Evolutionary conservation across 2,113 vertebrate genomes (phyloP).

Genomic region (Zapornia atra): DNA sequence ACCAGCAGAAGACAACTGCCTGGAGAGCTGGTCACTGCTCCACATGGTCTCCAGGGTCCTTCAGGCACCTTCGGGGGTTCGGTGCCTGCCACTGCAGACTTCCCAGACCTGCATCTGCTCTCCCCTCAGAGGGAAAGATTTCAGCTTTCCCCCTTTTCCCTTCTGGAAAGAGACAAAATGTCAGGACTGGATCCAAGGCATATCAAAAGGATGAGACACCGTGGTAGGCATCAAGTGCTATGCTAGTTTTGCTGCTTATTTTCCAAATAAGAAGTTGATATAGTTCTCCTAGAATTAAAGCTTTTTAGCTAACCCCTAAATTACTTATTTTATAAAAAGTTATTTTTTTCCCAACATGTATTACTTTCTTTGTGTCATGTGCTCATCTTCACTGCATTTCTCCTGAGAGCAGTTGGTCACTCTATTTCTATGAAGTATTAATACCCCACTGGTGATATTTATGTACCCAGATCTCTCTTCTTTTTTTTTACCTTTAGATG

Average conservation of each 20-base stretch:
- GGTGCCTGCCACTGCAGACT: background rate
- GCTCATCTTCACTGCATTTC: constrained; percentile 33
- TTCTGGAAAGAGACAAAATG: background rate
- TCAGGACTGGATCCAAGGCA: background rate
- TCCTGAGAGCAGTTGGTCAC: constrained; percentile 50
- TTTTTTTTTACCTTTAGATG: constrained; percentile 92
- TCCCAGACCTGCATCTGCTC: background rate
- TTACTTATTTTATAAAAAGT: background rate
- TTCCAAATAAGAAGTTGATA: background rate
- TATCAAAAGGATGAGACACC: background rate
- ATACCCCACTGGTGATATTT: constrained; percentile 84
- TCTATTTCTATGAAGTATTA: constrained; percentile 73
- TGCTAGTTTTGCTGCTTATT: background rate
- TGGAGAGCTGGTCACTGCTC: background rate
- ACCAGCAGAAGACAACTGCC: background rate
- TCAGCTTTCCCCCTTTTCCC: background rate
- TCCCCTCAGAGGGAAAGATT: background rate
- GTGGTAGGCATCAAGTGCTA: background rate
- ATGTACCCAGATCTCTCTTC: constrained; percentile 80
- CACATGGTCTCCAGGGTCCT: accelerated
- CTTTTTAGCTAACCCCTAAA: background rate
- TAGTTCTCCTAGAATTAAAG: background rate
- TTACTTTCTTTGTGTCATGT: constrained; percentile 39
- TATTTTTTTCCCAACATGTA: background rate
- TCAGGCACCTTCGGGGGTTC: background rate